Evolutionary conservation across 2,113 vertebrate species (phyloP), one percentile per base, ranked within the genome.

Genomic region (Callaeas wilsoni): DNA sequence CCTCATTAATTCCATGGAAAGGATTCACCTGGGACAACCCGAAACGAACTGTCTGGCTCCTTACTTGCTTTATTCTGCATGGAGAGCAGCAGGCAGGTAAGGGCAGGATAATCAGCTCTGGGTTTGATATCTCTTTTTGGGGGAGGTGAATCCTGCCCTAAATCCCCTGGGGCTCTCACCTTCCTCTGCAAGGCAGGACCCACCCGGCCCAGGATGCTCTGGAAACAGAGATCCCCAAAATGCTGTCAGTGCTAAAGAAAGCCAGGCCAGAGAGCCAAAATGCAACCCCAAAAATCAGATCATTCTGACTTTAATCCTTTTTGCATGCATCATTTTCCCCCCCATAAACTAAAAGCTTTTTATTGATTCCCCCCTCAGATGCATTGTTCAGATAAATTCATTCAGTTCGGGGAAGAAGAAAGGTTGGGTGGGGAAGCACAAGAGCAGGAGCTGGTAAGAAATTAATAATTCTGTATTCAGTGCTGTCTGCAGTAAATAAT

Each of bases 401-500:
- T 77, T 81, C 88, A 53, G 49, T 62, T 55, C 4, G 1, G 33
- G 39, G 33, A 74, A 76, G 79, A 60, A 39, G 75, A 65, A 85
- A 88, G 67, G 47, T 46, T 77, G 55, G 42, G 50, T 3, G 4
- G 76, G 1, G 5, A 50, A 93, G 55, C 67, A 92, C 37, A 44
- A 74, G 41, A 77, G 64, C 42, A 71, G 68, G 76, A 71, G 6
- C 26, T n/a, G 12, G 50, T 81, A 75, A 87, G 94, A 50, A 94
- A 94, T 96, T 95, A 95, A 81, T 89, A 90, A 96, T 93, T 95
- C 92, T 88, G 90, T 92, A 56, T 77, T 94, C 93, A 18, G 41
- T 37, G 80, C 69, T 90, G 93, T 89, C 80, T 69, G 69, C 69
- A 60, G 94, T 95, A 94, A 97, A 96, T 96, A 94, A 95, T 97